Evolutionary conservation across 2,113 vertebrate species (phyloP), one percentile per base, ranked within the genome.

Genomic region (Gobiocypris rarus): DNA sequence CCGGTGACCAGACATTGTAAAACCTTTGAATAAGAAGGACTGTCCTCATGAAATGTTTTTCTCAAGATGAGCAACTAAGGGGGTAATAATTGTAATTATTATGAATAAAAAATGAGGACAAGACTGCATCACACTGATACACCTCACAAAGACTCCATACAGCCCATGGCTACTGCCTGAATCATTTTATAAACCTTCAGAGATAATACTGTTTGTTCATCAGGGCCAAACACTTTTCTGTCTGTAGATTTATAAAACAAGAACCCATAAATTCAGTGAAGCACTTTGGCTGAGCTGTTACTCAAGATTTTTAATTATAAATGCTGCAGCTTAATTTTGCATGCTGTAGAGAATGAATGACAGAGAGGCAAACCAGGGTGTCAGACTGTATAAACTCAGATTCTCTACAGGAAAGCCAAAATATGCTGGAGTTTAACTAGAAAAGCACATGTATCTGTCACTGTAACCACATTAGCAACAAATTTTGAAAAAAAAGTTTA

Each of bases 371-470:
- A 79, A 84, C 75, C 59, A 65, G 56, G 59, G 75, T 88, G 77
- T 85, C 86, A 88, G 78, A 86, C 67, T 87, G 61, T 63, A 59
- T 85, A 58, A 89, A 85, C 73, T 88, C 69, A 75, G 69, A 77
- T 83, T 73, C 56, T 79, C 43, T 59, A 59, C 41, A 22, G 58
- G 7, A 11, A 8, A 75, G 85, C 54, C 58, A 85, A 77, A 84
- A 70, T 45, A 83, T 54, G 28, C 70, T 38, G 11, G 59, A 38
- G 50, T 52, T 86, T 79, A 82, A 82, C 83, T 76, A 83, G 54
- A 75, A 84, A 19, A 82, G 14, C 56, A 48, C 65, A 86, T 86
- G 82, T 58, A 83, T 74, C 82, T 85, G 84, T 86, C 84, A 83
- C 56, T 75, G 28, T 61, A 83, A 61, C 52, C 79, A 83, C 79